These are phyloP conservation scores for Cataglyphis altisquamis DNA, from an alignment of 2,888 invertebrate genomes.

Conservation along the genomic window DNA sequence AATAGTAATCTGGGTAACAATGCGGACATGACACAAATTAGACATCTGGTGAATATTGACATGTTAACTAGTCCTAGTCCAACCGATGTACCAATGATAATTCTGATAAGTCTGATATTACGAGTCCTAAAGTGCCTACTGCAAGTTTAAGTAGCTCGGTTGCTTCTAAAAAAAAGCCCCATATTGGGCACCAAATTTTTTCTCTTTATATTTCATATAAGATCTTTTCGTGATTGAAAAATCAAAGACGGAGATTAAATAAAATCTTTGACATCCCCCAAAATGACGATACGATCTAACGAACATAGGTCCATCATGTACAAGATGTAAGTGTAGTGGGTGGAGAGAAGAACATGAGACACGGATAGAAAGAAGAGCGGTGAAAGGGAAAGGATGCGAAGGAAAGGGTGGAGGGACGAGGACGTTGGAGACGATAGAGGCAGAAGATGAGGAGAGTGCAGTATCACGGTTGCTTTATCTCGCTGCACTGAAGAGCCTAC, in stretches of 20 bases:
- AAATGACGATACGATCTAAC: conserved; percentile 40
- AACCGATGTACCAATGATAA: conserved; percentile 69
- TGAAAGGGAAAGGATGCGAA: conserved; percentile 51
- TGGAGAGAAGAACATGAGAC: conserved; percentile 59
- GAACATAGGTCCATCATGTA: conserved; percentile 16
- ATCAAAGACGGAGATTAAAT: neutral
- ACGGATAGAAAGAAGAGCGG: conserved; percentile 46
- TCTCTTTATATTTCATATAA: neutral
- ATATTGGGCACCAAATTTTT: conserved; percentile 71
- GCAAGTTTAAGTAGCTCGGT: conserved; percentile 77
- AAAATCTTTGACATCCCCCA: conserved; percentile 20
- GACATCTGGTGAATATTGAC: conserved; percentile 29
- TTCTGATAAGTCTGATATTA: conserved; percentile 73
- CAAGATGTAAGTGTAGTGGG: conserved; percentile 53
- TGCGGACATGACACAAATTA: conserved; percentile 32
- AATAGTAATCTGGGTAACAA: conserved; percentile 34
- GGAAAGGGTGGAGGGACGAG: conserved; percentile 67
- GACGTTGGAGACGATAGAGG: conserved; percentile 55
- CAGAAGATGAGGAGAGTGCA: conserved; percentile 57
- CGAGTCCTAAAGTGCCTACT: conserved; percentile 77
- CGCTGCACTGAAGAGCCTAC: conserved; percentile 64
- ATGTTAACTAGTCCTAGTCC: conserved; percentile 63
- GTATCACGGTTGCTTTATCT: conserved; percentile 79
- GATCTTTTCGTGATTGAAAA: neutral
- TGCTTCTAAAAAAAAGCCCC: conserved; percentile 87